Evolutionary conservation across 2,888 invertebrate species (phyloP), one percentile per base, ranked within the genome.

Genomic region (Lasioglossum oenotherae): DNA sequence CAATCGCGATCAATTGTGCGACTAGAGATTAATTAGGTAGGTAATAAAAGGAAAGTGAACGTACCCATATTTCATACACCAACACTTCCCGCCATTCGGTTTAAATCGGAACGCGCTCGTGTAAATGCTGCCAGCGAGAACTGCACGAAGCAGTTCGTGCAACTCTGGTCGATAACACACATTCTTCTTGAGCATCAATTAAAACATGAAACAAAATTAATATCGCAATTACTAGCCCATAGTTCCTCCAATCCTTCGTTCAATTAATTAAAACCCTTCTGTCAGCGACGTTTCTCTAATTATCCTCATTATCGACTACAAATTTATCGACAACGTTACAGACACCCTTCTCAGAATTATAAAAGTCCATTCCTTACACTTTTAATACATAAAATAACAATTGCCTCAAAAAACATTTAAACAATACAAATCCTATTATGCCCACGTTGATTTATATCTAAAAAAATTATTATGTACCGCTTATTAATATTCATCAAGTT

Each of bases 111-210:
- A 16, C 23, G n/a, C 27, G 16, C 35, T 57, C 77, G 19, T 71
- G 84, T 69, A 84, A 84, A 82, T 78, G 82, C 84, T 84, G 69
- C 84, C 82, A 82, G 60, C 74, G 84, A 69, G 38, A 82, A 82
- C 57, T 60, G 49, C 16, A 10, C 14, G 57, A 84, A 77, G 16
- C 60, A 74, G 10, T 4, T 84, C 49, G 60, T 23, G 8, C 46
- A 14, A 57, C 82, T 12, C 41, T 69, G 23, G 82, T 84, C 84
- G 82, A 82, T 84, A 84, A 78, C n/a, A 16, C n/a, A 53, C 10
- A 46, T 35, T 38, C 1, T 12, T 60, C 35, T 4, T 27, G 5
- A 1, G 27, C 4, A 16, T 49, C 72, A 72, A 57, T 69, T 23
- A 57, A 60, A 46, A 8, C 10, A 38, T 44, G 31, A 46, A 6